Base-by-base conservation (phyloP, 2,797 vertebrate genomes). In the Microctenopoma lineatum region DNA sequence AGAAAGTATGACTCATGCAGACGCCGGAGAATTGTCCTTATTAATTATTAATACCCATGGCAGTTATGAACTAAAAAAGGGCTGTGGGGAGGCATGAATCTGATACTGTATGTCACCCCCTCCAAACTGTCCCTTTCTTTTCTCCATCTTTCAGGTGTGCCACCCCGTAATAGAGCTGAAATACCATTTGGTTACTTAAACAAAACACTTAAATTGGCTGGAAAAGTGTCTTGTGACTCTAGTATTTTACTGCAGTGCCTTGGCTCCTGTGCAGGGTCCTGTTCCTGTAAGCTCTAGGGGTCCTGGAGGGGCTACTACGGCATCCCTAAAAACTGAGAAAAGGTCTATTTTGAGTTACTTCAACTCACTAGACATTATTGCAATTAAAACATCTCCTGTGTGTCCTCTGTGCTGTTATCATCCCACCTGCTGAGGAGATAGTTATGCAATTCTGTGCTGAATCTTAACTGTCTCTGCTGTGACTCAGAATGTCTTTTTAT, bases 1-100 rank as follows among this genome's bases (percentile, higher is more conserved):
- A 85, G 72, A 81, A 81, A 86, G 80, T 70, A 89, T 91, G 91
- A 92, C 70, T 92, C 87, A 90, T 85, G 69, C 77, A 76, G 80
- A 76, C 68, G 51, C 86, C 58, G 58, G 88, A 88, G 89, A 90
- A 87, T 89, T 82, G 83, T 90, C 85, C 84, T 87, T 77, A 83
- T 90, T 89, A 89, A 89, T 87, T 84, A 90, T 89, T 81, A 87
- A 92, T 81, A 87, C 74, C 73, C 58, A 75, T 79, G 84, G 77
- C 77, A 80, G 87, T 88, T 87, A 85, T 83, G 84, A 84, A 88
- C 87, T 87, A 87, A 87, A 90, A 86, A 79, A 67, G 78, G 72
- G 6, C 9, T 29, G 25, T 7, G 27, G 18, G 65, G 69, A 65
- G 39, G n/a, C 44, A 45, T 54, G 75, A 79, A 72, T 82, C 51